A percentile compares a stretch with the other conserved stretches of the same genome.
These are phyloP conservation scores for Heliconius aoede DNA, from an alignment of 2,888 invertebrate genomes.

Conservation along the genomic window DNA sequence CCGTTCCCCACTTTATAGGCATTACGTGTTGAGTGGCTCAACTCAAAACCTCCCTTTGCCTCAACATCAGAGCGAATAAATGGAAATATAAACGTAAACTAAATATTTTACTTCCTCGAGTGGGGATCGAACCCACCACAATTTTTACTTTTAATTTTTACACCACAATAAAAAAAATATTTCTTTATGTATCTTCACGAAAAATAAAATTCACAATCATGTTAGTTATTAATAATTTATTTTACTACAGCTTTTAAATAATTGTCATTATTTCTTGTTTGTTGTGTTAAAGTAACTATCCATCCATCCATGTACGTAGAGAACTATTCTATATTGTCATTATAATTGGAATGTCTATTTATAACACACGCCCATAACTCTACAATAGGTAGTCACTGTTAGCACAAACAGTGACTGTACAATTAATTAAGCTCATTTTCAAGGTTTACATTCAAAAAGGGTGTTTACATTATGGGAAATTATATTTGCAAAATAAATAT, in stretches of 20 bases:
- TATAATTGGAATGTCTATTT: constrained; percentile 20
- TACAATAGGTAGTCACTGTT: constrained; percentile 11
- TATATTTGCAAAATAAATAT: background rate
- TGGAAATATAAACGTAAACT: too few species aligned
- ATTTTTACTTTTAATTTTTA: too few species aligned
- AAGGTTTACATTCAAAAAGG: background rate
- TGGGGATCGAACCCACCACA: too few species aligned
- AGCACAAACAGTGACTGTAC: constrained; percentile 1
- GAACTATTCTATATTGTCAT: constrained; percentile 3
- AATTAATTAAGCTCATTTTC: constrained; percentile 17
- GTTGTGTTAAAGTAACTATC: background rate
- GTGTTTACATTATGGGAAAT: constrained; percentile 8
- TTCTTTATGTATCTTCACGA: background rate
- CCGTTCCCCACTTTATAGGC: too few species aligned
- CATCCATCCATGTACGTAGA: background rate
- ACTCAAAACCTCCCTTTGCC: too few species aligned
- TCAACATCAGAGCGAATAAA: too few species aligned
- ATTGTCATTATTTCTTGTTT: background rate
- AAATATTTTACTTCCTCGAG: too few species aligned
- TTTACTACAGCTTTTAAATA: background rate
- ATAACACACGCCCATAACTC: constrained; percentile 7
- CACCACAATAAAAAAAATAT: background rate
- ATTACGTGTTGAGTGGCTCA: too few species aligned
- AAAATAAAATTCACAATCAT: background rate
- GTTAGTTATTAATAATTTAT: background rate